Evolutionary conservation across 2,113 vertebrate genomes (phyloP).

Genomic region (Acinonyx jubatus): DNA sequence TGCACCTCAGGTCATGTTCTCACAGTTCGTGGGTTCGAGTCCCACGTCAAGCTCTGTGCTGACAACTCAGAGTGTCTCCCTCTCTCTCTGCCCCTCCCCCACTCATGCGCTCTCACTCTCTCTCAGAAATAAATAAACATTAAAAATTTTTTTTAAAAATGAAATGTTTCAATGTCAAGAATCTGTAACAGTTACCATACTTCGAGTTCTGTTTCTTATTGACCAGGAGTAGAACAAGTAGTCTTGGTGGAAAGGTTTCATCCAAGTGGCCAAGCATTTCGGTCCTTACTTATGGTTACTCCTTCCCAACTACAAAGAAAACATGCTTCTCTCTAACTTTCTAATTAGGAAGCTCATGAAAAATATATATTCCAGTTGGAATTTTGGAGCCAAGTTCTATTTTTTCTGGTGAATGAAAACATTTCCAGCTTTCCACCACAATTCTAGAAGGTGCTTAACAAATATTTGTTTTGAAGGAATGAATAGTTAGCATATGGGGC

Average conservation of each 20-base stretch:
- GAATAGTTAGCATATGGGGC: constrained; percentile 13
- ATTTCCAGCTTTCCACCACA: background rate
- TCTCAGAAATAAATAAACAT: background rate
- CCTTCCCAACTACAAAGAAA: background rate
- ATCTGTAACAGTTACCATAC: constrained; percentile 15
- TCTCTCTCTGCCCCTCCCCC: background rate
- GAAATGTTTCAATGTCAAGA: constrained; percentile 44
- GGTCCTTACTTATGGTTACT: constrained; percentile 45
- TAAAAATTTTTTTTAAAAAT: background rate
- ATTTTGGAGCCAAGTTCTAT: constrained; percentile 31
- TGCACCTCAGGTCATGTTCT: background rate
- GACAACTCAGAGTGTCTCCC: too few relatives aligned
- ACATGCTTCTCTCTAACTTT: constrained; percentile 38
- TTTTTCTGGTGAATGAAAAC: constrained; percentile 55
- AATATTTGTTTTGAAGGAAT: constrained; percentile 27
- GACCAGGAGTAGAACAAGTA: constrained; percentile 6
- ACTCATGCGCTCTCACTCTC: background rate
- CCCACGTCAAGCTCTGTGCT: background rate
- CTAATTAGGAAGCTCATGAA: constrained; percentile 35
- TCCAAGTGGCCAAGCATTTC: constrained; percentile 49
- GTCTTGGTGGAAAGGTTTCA: constrained; percentile 56
- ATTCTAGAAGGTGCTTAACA: constrained; percentile 38
- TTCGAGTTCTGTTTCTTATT: constrained; percentile 52
- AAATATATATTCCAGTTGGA: constrained; percentile 31
- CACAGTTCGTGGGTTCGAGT: background rate